Conservation (phyloP, 2,797 vertebrate species). For the Denticeps clupeoides region DNA sequence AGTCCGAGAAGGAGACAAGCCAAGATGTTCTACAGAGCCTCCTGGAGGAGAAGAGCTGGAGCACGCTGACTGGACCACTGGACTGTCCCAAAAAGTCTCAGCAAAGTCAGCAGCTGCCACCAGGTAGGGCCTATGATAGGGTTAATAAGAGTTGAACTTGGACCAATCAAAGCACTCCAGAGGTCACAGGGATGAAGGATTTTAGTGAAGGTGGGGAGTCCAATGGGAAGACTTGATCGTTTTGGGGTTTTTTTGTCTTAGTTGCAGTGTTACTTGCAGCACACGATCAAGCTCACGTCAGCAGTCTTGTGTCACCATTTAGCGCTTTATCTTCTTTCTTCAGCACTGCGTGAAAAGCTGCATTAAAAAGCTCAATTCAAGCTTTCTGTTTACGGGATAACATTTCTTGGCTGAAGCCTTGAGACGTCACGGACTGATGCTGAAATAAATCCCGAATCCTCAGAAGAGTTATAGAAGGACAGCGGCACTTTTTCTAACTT, state of each 20-base stretch:
- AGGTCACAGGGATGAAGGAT: slow-evolving; percentile 5
- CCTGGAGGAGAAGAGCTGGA: slow-evolving; percentile 32
- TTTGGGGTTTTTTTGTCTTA: no score
- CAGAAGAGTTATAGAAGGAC: no score
- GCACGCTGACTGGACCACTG: slow-evolving; percentile 36
- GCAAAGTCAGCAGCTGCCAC: no score
- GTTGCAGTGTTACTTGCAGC: not conserved
- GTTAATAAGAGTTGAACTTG: slow-evolving; percentile 32
- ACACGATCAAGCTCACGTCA: no score
- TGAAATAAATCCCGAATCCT: no score
- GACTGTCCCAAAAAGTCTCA: slow-evolving; percentile 38
- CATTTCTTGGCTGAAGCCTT: slow-evolving; percentile 43
- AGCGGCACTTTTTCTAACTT: no score
- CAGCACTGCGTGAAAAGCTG: slow-evolving; percentile 43
- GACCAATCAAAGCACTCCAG: slow-evolving; percentile 16
- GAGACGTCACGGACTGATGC: slow-evolving; percentile 47
- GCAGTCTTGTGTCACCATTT: slow-evolving; percentile 35
- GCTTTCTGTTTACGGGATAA: slow-evolving; percentile 39
- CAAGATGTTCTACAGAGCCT: slow-evolving; percentile 28
- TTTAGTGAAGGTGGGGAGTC: no score
- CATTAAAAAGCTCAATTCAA: slow-evolving; percentile 49
- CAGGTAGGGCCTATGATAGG: no score
- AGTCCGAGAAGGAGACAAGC: no score
- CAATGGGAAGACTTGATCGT: no score
- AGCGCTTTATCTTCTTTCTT: slow-evolving; percentile 54